Conservation (phyloP, 2,113 vertebrate genomes). For the Poeciliopsis turrubarensis region DNA sequence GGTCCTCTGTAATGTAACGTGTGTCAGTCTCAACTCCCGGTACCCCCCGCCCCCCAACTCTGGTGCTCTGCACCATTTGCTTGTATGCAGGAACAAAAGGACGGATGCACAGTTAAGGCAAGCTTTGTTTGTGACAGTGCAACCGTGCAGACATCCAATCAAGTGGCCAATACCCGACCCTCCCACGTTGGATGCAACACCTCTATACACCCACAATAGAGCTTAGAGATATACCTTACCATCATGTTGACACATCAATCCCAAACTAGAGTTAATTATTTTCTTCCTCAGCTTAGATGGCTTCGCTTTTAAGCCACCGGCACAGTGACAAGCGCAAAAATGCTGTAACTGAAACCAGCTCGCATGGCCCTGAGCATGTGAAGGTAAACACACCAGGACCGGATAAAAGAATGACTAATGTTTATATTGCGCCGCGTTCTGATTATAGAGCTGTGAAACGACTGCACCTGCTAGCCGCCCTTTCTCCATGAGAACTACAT, state of each 20-base stretch:
- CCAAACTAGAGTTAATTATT: not conserved
- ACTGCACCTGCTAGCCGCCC: slow-evolving; percentile 39
- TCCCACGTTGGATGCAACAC: slow-evolving; percentile 59
- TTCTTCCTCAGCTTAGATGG: slow-evolving; percentile 1
- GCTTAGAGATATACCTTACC: slow-evolving; percentile 24
- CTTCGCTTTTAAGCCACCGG: not conserved
- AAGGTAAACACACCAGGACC: slow-evolving; percentile 52
- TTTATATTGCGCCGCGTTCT: slow-evolving; percentile 56
- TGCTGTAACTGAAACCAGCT: slow-evolving; percentile 24
- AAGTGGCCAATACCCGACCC: slow-evolving; percentile 56
- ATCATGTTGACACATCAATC: not conserved
- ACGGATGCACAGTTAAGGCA: slow-evolving; percentile 76
- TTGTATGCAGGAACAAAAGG: slow-evolving; percentile 74
- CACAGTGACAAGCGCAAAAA: slow-evolving; percentile 5
- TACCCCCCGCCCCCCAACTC: not conserved
- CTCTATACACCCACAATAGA: slow-evolving; percentile 57
- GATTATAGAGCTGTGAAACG: slow-evolving; percentile 52
- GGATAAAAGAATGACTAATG: slow-evolving; percentile 57
- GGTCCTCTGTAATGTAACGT: slow-evolving; percentile 57
- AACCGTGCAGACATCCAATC: slow-evolving; percentile 76
- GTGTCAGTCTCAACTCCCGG: slow-evolving; percentile 44
- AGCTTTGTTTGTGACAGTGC: slow-evolving; percentile 80
- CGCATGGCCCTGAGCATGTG: slow-evolving; percentile 38
- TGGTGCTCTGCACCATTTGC: slow-evolving; percentile 47
- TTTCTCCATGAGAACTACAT: slow-evolving; percentile 70